Conservation (phyloP, 2,113 vertebrate genomes). For the Peromyscus leucopus region DNA sequence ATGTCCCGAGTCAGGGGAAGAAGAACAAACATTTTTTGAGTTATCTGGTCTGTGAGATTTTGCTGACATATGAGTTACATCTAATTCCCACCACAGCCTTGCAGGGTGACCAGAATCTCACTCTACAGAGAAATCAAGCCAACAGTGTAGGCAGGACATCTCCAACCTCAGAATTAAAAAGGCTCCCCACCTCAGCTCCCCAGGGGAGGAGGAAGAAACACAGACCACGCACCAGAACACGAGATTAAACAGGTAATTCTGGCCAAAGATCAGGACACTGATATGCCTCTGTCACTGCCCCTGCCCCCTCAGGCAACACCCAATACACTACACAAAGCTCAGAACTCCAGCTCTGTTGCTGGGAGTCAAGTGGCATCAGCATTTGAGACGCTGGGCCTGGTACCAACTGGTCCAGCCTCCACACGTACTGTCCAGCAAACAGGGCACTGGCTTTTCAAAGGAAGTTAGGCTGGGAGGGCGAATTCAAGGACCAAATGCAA, state of each 20-base stretch:
- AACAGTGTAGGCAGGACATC: background rate
- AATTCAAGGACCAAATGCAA: background rate
- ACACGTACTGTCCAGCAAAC: conserved; percentile 49
- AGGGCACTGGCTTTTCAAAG: conserved; percentile 64
- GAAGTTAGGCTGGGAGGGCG: background rate
- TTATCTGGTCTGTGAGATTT: background rate
- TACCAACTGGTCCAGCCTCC: conserved; percentile 74
- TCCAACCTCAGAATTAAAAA: conserved; percentile 1
- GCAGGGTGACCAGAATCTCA: background rate
- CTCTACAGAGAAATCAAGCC: conserved; percentile 27
- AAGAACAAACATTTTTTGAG: background rate
- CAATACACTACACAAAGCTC: conserved; percentile 76
- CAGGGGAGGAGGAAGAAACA: background rate
- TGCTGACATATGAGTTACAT: background rate
- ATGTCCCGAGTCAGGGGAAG: background rate
- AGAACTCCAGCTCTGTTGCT: conserved; percentile 50
- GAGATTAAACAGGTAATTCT: conserved; percentile 55
- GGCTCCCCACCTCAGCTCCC: background rate
- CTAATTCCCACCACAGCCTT: background rate
- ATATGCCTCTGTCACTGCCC: conserved; percentile 63
- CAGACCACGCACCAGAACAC: conserved; percentile 9
- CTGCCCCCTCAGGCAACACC: conserved; percentile 46
- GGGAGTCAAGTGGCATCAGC: conserved; percentile 70
- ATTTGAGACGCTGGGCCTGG: conserved; percentile 74
- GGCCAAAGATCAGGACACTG: conserved; percentile 52